These are phyloP conservation scores for Drosophila engyochracea DNA, from an alignment of 2,888 invertebrate genomes.

Conservation along the genomic window DNA sequence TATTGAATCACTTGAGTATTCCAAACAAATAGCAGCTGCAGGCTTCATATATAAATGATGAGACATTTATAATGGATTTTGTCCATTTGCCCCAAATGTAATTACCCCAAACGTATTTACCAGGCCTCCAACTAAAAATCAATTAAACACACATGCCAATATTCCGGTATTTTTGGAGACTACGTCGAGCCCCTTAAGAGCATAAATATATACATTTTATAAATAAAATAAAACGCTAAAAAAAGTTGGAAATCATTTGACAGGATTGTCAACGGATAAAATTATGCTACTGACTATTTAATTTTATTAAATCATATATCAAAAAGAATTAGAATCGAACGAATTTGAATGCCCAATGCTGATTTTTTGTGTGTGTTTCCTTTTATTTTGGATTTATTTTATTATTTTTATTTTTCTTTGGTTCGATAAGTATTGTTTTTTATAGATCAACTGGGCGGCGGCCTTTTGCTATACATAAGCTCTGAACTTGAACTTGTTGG, in stretches of 20 bases:
- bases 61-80: conserved; percentile 25
- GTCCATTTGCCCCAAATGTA: conserved; percentile 22
- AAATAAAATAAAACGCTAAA: neutral
- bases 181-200: conserved; percentile 36
- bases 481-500: conserved; percentile 72
- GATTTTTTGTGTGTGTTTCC: conserved; percentile 24
- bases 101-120: conserved; percentile 3
- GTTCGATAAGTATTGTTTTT: conserved; percentile 10
- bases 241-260: conserved; percentile 3
- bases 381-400: neutral
- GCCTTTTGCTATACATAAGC: conserved; percentile 2
- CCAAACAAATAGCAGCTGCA: conserved; percentile 25
- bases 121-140: conserved; percentile 11
- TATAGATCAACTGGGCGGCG: conserved; percentile 26
- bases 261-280: conserved; percentile 9
- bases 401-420: conserved; percentile 9
- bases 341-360: conserved; percentile 24
- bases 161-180: conserved; percentile 7
- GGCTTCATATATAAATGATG: conserved; percentile 10
- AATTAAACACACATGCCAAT: conserved; percentile 36
- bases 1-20: conserved; percentile 19
- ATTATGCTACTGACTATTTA: conserved; percentile 37
- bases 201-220: conserved; percentile 33
- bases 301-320: conserved; percentile 72
- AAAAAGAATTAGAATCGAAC: conserved; percentile 58